Percentiles rank a stretch among this genome's conserved stretches.
phyloP scores from a whole-genome alignment of 2,797 vertebrate genomes.

The Zalophus californianus region DNA sequence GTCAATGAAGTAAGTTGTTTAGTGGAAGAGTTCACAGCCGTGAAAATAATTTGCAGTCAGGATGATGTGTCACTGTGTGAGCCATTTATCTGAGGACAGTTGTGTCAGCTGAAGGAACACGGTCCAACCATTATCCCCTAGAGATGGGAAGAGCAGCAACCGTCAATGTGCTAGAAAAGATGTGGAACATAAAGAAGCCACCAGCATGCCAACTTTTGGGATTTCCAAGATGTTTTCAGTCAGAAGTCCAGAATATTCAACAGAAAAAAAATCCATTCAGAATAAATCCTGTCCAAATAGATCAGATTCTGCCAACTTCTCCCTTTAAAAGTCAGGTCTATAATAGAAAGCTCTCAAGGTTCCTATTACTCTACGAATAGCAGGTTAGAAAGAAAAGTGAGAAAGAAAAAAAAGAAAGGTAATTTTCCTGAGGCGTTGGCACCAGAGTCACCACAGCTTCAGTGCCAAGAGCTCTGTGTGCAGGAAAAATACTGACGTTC shows the following conservation, averaged over 20 bases:
- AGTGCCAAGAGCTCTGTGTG: background rate
- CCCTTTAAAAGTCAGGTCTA: background rate
- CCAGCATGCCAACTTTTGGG: background rate
- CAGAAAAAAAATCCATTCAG: background rate
- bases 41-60: background rate
- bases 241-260: conserved; percentile 17
- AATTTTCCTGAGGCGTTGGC: background rate
- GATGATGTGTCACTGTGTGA: background rate
- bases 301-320: conserved; percentile 24
- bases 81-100: background rate
- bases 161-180: background rate
- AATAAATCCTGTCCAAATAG: background rate
- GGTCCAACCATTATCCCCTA: background rate
- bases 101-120: background rate
- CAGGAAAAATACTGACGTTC: background rate
- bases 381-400: background rate
- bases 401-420: background rate
- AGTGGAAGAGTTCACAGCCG: background rate
- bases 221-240: conserved; percentile 20
- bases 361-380: background rate
- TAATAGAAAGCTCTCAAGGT: background rate
- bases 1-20: background rate
- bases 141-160: background rate
- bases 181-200: background rate
- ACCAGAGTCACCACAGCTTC: background rate